These are phyloP conservation scores for Etheostoma cragini DNA, from an alignment of 2,113 vertebrate species.

Conservation along the genomic window DNA sequence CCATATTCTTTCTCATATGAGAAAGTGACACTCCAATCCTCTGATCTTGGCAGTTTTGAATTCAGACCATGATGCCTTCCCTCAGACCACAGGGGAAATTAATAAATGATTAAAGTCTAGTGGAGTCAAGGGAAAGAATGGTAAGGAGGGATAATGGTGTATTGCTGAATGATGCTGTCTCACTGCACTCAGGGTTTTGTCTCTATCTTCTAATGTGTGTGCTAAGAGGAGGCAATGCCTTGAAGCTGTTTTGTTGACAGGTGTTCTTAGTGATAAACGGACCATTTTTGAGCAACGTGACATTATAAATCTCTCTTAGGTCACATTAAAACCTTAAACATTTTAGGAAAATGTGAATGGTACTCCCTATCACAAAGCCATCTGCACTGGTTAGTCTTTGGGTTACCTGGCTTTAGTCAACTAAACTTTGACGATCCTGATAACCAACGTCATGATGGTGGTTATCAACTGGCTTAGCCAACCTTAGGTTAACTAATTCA, in stretches of 20 bases:
- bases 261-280: conserved; percentile 53
- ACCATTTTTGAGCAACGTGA: conserved; percentile 37
- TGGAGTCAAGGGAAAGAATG: conserved; percentile 74
- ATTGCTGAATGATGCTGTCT: conserved; percentile 72
- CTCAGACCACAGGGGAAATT: conserved; percentile 80
- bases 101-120: conserved; percentile 83
- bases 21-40: conserved; percentile 72
- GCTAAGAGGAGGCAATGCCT: conserved; percentile 25
- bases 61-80: conserved; percentile 74
- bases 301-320: conserved; percentile 6
- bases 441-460: background rate
- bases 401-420: background rate
- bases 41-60: conserved; percentile 79
- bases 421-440: background rate
- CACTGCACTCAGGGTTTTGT: conserved; percentile 63
- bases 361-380: background rate
- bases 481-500: background rate
- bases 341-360: background rate
- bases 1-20: conserved; percentile 77
- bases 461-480: background rate
- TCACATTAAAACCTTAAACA: conserved; percentile 14
- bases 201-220: conserved; percentile 62
- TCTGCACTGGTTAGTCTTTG: background rate
- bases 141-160: conserved; percentile 73
- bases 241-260: conserved; percentile 60